A percentile compares a stretch with the other conserved stretches of the same genome.
Conservation (phyloP, 1,140 invertebrate species). For the Palaemon carinicauda region DNA sequence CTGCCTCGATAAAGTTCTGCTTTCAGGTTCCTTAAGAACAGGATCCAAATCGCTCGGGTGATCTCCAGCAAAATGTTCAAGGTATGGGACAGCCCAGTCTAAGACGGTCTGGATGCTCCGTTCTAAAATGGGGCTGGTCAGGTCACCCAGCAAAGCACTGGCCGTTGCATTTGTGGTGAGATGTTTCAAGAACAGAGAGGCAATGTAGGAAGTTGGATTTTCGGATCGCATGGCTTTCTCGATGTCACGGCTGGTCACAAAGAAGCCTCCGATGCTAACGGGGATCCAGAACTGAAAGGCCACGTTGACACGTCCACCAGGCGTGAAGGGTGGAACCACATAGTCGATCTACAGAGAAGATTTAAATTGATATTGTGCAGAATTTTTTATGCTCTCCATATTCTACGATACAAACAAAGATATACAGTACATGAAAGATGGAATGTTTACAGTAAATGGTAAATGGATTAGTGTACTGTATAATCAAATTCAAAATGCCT, state of each 20-base stretch:
- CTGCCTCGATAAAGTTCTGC: not conserved
- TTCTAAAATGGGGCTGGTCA: not conserved
- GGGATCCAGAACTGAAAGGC: constrained; percentile 49
- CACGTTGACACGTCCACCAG: constrained; percentile 36
- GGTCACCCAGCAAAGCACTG: not conserved
- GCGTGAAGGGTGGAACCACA: constrained; percentile 42
- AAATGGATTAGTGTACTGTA: no score
- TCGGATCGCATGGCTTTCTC: constrained; percentile 7
- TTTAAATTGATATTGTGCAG: no score
- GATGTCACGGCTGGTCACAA: constrained; percentile 24
- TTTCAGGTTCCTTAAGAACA: not conserved
- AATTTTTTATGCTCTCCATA: no score
- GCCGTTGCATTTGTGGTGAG: constrained; percentile 16
- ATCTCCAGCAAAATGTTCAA: not conserved
- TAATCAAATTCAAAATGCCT: no score
- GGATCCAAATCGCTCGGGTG: not conserved
- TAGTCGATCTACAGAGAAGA: constrained; percentile 11
- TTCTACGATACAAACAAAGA: no score
- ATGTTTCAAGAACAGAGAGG: constrained; percentile 27
- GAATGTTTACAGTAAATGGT: no score
- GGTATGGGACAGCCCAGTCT: constrained; percentile 22
- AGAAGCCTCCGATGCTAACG: constrained; percentile 39
- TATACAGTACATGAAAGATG: no score
- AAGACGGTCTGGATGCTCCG: constrained; percentile 9
- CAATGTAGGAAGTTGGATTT: constrained; percentile 37